phyloP scores from a whole-genome alignment of 2,888 invertebrate genomes.

The Nasonia oneida region DNA sequence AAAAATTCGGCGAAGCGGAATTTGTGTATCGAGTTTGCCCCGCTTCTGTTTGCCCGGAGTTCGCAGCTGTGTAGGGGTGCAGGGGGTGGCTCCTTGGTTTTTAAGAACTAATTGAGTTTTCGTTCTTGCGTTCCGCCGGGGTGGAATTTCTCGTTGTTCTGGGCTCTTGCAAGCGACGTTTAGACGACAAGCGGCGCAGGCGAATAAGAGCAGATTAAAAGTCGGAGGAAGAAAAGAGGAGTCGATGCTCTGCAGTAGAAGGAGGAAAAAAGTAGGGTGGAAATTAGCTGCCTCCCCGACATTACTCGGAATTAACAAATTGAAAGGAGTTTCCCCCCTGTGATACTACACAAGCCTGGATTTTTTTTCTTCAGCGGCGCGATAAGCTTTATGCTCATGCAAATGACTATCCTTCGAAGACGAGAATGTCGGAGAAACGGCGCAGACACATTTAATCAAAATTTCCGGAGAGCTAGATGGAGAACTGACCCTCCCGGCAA shows the following conservation, averaged over 20 bases:
- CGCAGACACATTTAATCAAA: slow-evolving; percentile 3
- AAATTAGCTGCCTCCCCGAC: slow-evolving; percentile 76
- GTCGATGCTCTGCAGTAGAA: slow-evolving; percentile 28
- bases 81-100: background rate
- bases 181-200: slow-evolving; percentile 64
- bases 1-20: slow-evolving; percentile 8
- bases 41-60: background rate
- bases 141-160: background rate
- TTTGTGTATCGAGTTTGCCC: background rate
- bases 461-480: background rate
- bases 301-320: slow-evolving; percentile 77
- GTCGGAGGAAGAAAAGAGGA: slow-evolving; percentile 62
- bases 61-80: slow-evolving; percentile 2
- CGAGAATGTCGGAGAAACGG: no score
- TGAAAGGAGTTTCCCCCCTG: slow-evolving; percentile 72
- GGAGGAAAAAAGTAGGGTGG: slow-evolving; percentile 64
- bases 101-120: background rate
- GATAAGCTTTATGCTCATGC: slow-evolving; percentile 40
- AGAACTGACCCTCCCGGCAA: slow-evolving; percentile 28
- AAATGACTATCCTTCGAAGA: background rate
- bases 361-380: background rate
- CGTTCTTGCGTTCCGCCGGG: background rate
- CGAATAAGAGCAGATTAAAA: slow-evolving; percentile 71
- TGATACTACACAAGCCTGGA: background rate
- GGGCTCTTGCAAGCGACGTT: slow-evolving; percentile 23